These are phyloP conservation scores for Trilocha varians DNA, from an alignment of 2,888 invertebrate genomes.

Conservation along the genomic window DNA sequence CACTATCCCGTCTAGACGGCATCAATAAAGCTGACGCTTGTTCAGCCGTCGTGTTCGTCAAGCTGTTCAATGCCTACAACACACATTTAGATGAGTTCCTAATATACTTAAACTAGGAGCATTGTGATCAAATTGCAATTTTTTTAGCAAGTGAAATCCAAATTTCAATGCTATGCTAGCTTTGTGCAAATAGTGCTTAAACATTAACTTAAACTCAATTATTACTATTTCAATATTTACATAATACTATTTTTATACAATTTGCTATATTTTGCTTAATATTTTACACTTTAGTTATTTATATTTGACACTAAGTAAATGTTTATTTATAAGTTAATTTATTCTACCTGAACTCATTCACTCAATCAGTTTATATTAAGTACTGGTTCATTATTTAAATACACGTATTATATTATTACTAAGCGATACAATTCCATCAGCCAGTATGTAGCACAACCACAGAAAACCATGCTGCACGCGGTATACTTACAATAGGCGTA, in stretches of 20 bases:
- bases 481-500: too few species aligned
- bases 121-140: background rate
- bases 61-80: constrained; percentile 83
- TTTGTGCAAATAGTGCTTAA: background rate
- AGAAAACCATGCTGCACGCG: background rate
- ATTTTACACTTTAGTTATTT: too few species aligned
- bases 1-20: constrained; percentile 78
- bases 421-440: background rate
- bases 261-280: too few species aligned
- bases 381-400: too few species aligned
- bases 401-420: too few species aligned
- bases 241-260: too few species aligned
- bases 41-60: constrained; percentile 77
- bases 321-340: too few species aligned
- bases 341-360: too few species aligned
- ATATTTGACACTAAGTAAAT: too few species aligned
- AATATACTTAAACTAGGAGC: background rate
- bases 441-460: background rate
- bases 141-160: background rate
- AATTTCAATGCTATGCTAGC: background rate
- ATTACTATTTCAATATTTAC: too few species aligned
- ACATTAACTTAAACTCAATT: too few species aligned
- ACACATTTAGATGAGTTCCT: background rate
- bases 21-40: constrained; percentile 71
- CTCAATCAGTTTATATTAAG: too few species aligned